A percentile compares a stretch with the other conserved stretches of the same genome.
phyloP scores from a whole-genome alignment of 2,113 vertebrate species.

The Pyrgilauda ruficollis region DNA sequence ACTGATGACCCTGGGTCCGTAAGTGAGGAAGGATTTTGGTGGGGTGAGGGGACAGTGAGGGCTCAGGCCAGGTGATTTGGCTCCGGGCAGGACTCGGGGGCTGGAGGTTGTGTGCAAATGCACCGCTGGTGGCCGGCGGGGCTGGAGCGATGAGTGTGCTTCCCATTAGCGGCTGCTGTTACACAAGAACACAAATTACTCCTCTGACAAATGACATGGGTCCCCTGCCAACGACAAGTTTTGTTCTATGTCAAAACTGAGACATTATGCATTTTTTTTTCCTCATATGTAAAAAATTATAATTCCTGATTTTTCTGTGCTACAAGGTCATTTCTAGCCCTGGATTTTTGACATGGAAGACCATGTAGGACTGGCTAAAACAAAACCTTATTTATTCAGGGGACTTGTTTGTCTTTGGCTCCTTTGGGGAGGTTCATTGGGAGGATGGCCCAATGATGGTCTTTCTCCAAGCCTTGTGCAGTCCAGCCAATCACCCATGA shows the following conservation, averaged over 20 bases:
- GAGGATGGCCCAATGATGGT: not conserved
- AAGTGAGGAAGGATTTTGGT: not conserved
- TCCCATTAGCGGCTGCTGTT: conserved; percentile 5
- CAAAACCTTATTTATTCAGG: not conserved
- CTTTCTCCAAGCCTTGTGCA: not conserved
- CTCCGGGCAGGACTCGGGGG: not conserved
- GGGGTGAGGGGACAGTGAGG: not conserved
- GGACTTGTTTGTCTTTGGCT: not conserved
- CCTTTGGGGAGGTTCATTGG: not conserved
- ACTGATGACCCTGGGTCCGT: not conserved
- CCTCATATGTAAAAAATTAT: not conserved
- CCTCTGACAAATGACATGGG: not conserved
- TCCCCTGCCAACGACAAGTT: not conserved
- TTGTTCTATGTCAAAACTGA: not conserved
- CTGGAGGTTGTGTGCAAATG: not conserved
- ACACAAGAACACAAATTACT: conserved; percentile 17
- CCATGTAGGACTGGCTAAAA: not conserved
- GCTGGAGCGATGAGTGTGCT: not conserved
- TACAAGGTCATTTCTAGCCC: not conserved
- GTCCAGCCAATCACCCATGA: not conserved
- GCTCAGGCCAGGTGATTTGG: not conserved
- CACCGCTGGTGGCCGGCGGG: not conserved
- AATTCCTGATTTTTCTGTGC: not conserved
- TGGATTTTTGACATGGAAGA: not conserved
- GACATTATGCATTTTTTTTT: not conserved